These are phyloP conservation scores for Odocoileus virginianus DNA, from an alignment of 2,113 vertebrate genomes.

Conservation along the genomic window DNA sequence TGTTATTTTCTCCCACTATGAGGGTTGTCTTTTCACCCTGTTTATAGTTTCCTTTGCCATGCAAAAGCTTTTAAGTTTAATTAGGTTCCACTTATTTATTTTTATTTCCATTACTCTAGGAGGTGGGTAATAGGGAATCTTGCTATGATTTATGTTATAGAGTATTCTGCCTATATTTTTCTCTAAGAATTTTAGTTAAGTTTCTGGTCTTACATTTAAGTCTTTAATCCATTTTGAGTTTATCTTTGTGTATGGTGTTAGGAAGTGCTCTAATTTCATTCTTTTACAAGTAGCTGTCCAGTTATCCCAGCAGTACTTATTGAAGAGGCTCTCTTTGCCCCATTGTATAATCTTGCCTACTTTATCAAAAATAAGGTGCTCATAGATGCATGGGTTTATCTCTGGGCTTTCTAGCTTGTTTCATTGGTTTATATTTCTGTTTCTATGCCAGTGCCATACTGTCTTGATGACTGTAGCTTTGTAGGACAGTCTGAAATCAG, in stretches of 20 bases:
- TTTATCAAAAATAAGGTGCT: background rate
- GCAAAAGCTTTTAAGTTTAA: background rate
- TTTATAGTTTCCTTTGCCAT: background rate
- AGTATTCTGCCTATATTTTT: background rate
- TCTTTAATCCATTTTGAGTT: background rate
- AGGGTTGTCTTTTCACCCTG: background rate
- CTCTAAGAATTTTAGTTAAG: background rate
- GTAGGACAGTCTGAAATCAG: background rate
- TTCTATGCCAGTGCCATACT: background rate
- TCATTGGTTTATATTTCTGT: background rate
- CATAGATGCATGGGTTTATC: background rate
- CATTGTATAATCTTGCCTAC: background rate
- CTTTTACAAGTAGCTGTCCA: background rate
- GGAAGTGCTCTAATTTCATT: background rate
- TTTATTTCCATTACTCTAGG: background rate
- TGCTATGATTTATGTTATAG: background rate
- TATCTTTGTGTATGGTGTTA: background rate
- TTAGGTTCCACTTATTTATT: background rate
- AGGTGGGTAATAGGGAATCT: background rate
- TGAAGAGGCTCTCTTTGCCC: background rate
- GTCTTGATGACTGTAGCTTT: background rate
- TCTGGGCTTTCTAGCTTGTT: background rate
- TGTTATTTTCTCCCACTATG: background rate
- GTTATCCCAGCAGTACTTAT: background rate
- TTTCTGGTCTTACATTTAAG: background rate